Evolutionary conservation across 2,888 invertebrate genomes (phyloP), one percentile per base, ranked within the genome.

Genomic region (Anagyrus pseudococci): DNA sequence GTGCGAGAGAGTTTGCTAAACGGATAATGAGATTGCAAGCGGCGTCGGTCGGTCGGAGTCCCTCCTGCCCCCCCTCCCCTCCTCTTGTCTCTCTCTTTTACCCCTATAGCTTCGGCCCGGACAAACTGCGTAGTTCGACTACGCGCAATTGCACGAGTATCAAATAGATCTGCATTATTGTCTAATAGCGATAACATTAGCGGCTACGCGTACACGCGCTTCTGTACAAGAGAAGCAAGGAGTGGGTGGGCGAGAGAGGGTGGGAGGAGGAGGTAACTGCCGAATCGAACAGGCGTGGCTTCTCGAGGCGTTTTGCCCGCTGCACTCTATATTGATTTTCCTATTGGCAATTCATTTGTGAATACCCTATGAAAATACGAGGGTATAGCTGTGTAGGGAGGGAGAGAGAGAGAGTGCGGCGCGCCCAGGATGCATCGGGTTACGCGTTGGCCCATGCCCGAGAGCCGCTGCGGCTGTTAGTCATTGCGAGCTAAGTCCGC

Each of bases 161-260:
- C 53, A 47, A 58, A 64, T 61, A 52, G 49, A 58, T 64, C 54
- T 57, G 60, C 53, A 64, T 64, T 64, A 64, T 58, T 61, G 61
- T 64, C 57, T 57, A 60, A 57, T 57, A 53, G 43, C 53, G 56
- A 64, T 64, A 58, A 49, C 46, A 61, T 64, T 54, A 53, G 47
- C 53, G 48, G 10, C 37, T 44, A 7, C 29, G 6, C 29, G 4
- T 10, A 7, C 29, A 7, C 29, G 4, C 44, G 20, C 20, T 23
- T 17, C n/a, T n/a, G n/a, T n/a, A n/a, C n/a, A n/a, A n/a, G n/a
- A n/a, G n/a, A n/a, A n/a, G n/a, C n/a, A n/a, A n/a, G n/a, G n/a
- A n/a, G n/a, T n/a, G n/a, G n/a, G n/a, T n/a, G n/a, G n/a, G n/a
- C n/a, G n/a, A n/a, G n/a, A n/a, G n/a, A n/a, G n/a, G n/a, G n/a